These are phyloP conservation scores for Drosophila parvula DNA, from an alignment of 1,140 invertebrate species.

Conservation along the genomic window DNA sequence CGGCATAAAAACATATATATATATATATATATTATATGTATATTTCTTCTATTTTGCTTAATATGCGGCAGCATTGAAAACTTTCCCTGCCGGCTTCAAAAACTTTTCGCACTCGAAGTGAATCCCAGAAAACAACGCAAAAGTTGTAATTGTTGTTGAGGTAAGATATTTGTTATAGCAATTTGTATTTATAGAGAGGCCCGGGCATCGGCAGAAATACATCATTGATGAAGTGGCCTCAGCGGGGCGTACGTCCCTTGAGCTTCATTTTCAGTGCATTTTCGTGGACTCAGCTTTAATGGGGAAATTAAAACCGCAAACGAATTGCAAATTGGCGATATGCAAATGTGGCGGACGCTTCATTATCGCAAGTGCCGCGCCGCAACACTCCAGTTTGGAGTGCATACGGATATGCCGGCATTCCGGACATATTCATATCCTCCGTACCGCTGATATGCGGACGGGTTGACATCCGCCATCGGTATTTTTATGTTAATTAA, in stretches of 20 bases:
- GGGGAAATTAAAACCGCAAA: constrained; percentile 28
- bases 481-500: constrained; percentile 74
- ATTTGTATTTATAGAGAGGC: constrained; percentile 46
- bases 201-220: constrained; percentile 7
- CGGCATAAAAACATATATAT: constrained; percentile 35
- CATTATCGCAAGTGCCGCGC: constrained; percentile 65
- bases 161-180: constrained; percentile 66
- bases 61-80: constrained; percentile 79
- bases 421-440: constrained; percentile 51
- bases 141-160: constrained; percentile 80
- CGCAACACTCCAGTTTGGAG: constrained; percentile 68
- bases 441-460: constrained; percentile 8
- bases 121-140: constrained; percentile 37
- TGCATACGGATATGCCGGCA: constrained; percentile 37
- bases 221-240: constrained; percentile 44
- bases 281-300: constrained; percentile 7
- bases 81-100: constrained; percentile 51
- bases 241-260: not conserved
- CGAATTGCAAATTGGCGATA: constrained; percentile 52
- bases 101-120: constrained; percentile 53
- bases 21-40: constrained; percentile 19
- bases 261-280: not conserved
- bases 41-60: constrained; percentile 59
- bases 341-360: constrained; percentile 56
- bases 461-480: constrained; percentile 38